Evolutionary conservation across 2,113 vertebrate species (phyloP).

Genomic region (Todiramphus chloris): DNA sequence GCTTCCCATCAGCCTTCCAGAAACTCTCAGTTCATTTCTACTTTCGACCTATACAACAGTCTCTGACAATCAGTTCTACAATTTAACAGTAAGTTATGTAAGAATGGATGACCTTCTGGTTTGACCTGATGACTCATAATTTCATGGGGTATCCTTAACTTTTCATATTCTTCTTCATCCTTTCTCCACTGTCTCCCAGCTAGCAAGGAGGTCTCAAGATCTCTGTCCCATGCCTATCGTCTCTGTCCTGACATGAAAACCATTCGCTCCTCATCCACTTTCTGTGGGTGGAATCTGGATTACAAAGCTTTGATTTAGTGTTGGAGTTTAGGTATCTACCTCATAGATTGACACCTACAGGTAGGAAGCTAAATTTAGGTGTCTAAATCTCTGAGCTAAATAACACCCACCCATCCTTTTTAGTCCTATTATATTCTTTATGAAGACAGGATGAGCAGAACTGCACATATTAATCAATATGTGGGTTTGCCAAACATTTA

Average conservation of each 20-base stretch:
- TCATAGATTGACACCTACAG: constrained; percentile 39
- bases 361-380: constrained; percentile 53
- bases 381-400: not conserved
- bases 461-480: constrained; percentile 38
- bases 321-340: not conserved
- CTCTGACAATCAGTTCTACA: not conserved
- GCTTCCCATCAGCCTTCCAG: constrained; percentile 17
- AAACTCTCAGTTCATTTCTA: constrained; percentile 24
- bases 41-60: constrained; percentile 11
- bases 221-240: not conserved
- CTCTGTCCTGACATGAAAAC: not conserved
- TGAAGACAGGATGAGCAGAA: constrained; percentile 13
- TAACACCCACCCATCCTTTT: constrained; percentile 37
- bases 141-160: not conserved
- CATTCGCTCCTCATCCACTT: not conserved
- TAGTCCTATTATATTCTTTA: not conserved
- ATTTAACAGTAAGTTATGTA: not conserved
- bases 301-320: not conserved
- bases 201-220: not conserved
- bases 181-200: not conserved
- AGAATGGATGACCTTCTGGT: not conserved
- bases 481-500: constrained; percentile 58
- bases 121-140: not conserved
- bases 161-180: not conserved
- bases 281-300: not conserved